These are phyloP conservation scores for Bovichtus variegatus DNA, from an alignment of 2,797 vertebrate species.

Conservation along the genomic window DNA sequence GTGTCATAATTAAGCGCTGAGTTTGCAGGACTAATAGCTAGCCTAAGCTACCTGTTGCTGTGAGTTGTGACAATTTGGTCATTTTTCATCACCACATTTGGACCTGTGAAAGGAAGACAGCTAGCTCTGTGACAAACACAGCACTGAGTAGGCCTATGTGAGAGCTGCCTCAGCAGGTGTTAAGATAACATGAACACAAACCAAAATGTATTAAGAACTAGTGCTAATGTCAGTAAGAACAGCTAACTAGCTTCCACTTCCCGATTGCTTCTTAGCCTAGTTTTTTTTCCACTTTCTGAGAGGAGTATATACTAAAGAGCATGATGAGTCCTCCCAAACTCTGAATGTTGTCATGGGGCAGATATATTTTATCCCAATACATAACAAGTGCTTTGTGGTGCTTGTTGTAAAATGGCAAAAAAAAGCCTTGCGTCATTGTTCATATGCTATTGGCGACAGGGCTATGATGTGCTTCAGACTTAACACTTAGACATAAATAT, in stretches of 20 bases:
- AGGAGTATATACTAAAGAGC: not conserved
- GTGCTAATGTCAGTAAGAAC: not conserved
- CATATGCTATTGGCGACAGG: not conserved
- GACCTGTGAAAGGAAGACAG: not conserved
- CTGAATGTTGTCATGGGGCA: not conserved
- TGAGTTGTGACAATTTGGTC: not conserved
- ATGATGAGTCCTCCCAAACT: not conserved
- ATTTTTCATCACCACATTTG: not conserved
- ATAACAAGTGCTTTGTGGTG: not conserved
- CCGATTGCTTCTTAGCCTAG: not conserved
- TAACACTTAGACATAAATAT: not conserved
- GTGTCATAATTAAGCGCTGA: not conserved
- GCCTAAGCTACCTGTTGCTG: not conserved
- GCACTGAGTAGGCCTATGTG: not conserved
- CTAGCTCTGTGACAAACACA: not conserved
- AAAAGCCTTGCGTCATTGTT: not conserved
- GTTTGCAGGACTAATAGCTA: not conserved
- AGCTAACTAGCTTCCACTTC: not conserved
- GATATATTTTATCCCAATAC: not conserved
- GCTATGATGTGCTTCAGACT: no score
- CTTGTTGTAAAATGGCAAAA: not conserved
- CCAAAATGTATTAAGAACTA: not conserved
- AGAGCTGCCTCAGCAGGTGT: not conserved
- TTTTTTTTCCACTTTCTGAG: not conserved
- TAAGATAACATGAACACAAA: conserved; percentile 4